Base-by-base conservation (phyloP, 2,888 invertebrate species). In the Sinelater perroti region DNA sequence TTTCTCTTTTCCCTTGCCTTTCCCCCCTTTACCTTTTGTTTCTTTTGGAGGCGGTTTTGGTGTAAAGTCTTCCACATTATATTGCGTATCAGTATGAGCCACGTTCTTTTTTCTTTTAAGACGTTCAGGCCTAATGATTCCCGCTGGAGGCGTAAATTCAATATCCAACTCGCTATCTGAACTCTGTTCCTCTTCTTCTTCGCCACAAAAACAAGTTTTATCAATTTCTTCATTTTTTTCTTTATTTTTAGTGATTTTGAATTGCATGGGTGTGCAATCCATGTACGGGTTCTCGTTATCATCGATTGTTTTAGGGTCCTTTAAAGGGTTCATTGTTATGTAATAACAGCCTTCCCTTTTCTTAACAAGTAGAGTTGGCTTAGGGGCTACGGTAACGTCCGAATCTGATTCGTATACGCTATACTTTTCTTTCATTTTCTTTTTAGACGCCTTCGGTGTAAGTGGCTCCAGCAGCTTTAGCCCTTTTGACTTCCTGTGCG, bases 101-200 rank as follows among this genome's bases (percentile, higher is more conserved):
- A 84, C 76, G 62, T 82, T 82, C 31, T 68, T 72, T 42, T 72
- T 72, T 53, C 70, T 73, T 52, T 70, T 71, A 26, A 84, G 79
- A 1, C 83, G 78, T 53, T 84, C 80, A 1, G 86, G 80, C 63
- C 84, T 85, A 45, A 88, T 85, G 28, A 88, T 80, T 0, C 87
- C 88, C 31, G 87, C 87, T 0, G 88, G 88, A 1, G 88, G 87
- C 0, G 88, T 88, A 47, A 88, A 88, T 57, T 87, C 88, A 30
- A 88, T 86, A 67, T 88, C 87, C 75, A 87, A 82, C 53, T 88
- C 87, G 1, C 84, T 85, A 58, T 87, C 87, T 49, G 83, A 82
- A 52, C 82, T 82, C 21, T 82, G 75, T 68, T 81, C 75, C 17
- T 78, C 72, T 56, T 79, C 72, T 67, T 82, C 79, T 54, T 82